Base-by-base conservation (phyloP, 37 sponge, comb jelly and placozoan genomes). In the Oscarella lobularis region DNA sequence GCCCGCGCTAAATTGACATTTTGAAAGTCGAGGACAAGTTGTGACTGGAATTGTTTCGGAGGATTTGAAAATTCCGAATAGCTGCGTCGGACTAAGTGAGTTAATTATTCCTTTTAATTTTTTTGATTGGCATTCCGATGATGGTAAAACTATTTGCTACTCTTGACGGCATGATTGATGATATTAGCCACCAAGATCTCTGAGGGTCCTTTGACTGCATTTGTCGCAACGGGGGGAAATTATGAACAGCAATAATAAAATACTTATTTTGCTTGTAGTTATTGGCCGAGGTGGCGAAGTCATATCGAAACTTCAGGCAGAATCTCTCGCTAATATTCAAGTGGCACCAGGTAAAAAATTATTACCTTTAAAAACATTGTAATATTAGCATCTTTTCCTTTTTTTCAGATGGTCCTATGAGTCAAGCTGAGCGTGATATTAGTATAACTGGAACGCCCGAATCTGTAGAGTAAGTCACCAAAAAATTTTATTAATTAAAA, bases 231-330 rank as follows among this genome's bases (percentile, higher is more conserved):
- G n/a, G n/a, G n/a, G n/a, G n/a, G n/a, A n/a, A n/a, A n/a, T n/a
- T n/a, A n/a, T n/a, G n/a, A n/a, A n/a, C n/a, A n/a, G n/a, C n/a
- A n/a, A n/a, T n/a, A n/a, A n/a, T n/a, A n/a, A 1, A 68, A 33
- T 2, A 29, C 5, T n/a, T 5, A 2, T 31, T 82, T 35, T 9
- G 40, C 27, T 33, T 37, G 0, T 40, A 92, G 95, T 94, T 20
- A 94, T 94, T 80, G 95, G 95, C n/a, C 82, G 82, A 74, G 81
- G 81, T 33, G 95, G 95, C 2, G 95, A 94, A 29, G 87, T 82
- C 73, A 94, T 94, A 31, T 83, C 75, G 38, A 84, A 55, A 38
- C 70, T 94, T 33, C 95, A 94, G 67, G 69, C 80, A 3, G 92
- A 90, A 36, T 90, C 95, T 34, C 79, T 75, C 33, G 95, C 95